phyloP scores from a whole-genome alignment of 2,113 vertebrate genomes.

The Amphiprion ocellaris region DNA sequence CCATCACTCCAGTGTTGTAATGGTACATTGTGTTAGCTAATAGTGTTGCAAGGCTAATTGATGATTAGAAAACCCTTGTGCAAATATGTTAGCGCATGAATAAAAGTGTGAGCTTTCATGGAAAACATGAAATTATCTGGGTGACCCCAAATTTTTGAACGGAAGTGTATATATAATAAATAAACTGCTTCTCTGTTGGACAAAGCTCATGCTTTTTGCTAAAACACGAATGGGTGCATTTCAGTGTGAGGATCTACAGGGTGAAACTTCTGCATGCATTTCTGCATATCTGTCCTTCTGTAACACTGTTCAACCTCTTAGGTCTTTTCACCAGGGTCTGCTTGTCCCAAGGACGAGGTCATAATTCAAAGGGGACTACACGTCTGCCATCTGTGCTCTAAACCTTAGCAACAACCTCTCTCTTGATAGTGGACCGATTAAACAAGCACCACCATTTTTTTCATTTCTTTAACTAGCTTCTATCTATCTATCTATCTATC shows the following conservation, averaged over 20 bases:
- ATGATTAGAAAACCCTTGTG: no score
- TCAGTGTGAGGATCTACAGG: neutral
- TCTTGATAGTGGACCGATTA: constrained; percentile 30
- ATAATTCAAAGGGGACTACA: constrained; percentile 42
- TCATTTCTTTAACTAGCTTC: constrained; percentile 8
- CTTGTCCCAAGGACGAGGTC: constrained; percentile 51
- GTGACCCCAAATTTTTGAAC: no score
- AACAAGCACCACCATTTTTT: constrained; percentile 17
- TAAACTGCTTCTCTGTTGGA: neutral
- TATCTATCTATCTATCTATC: no score
- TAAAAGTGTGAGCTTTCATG: no score
- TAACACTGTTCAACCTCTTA: constrained; percentile 21
- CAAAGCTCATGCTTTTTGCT: neutral
- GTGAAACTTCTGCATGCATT: neutral
- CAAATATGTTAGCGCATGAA: no score
- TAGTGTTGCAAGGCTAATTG: no score
- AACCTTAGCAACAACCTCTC: constrained; percentile 38
- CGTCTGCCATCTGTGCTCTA: constrained; percentile 58
- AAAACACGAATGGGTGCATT: neutral
- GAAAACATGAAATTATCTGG: no score
- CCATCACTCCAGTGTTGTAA: no score
- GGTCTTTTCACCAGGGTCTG: constrained; percentile 34
- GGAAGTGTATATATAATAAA: no score
- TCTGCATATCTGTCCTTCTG: constrained; percentile 9
- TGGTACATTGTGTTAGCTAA: no score